Evolutionary conservation across 2,113 vertebrate species (phyloP).

Genomic region (Leiothrix lutea): DNA sequence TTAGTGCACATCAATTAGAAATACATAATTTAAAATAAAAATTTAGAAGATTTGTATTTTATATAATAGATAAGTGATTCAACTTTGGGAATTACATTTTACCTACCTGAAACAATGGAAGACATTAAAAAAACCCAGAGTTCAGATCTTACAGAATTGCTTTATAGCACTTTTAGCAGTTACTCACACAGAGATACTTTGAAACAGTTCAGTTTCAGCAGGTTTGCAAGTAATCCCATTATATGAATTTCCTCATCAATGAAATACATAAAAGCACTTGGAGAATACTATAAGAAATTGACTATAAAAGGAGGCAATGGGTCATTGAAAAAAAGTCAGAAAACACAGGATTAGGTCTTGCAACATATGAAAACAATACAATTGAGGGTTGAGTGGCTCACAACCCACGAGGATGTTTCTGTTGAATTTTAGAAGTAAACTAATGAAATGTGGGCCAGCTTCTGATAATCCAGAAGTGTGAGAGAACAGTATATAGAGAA

Average conservation of each 20-base stretch:
- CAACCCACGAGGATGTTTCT: not conserved
- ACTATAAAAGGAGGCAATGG: not conserved
- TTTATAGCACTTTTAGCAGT: not conserved
- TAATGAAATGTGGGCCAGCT: not conserved
- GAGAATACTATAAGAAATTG: not conserved
- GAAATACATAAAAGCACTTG: not conserved
- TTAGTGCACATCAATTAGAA: not conserved
- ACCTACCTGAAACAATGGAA: not conserved
- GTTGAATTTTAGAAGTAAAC: not conserved
- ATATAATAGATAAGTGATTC: not conserved
- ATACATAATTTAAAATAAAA: not conserved
- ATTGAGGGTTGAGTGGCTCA: not conserved
- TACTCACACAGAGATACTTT: not conserved
- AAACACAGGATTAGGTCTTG: not conserved
- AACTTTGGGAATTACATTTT: not conserved
- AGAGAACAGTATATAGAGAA: not conserved
- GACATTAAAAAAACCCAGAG: not conserved
- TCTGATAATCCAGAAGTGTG: not conserved
- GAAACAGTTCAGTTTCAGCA: not conserved
- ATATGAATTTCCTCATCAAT: not conserved
- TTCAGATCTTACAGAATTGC: not conserved
- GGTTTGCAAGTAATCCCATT: not conserved
- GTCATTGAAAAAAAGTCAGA: not conserved
- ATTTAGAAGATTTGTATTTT: not conserved
- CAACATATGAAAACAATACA: not conserved